Base-by-base conservation (phyloP, 2,888 invertebrate genomes). In the Leucophenga montana region DNA sequence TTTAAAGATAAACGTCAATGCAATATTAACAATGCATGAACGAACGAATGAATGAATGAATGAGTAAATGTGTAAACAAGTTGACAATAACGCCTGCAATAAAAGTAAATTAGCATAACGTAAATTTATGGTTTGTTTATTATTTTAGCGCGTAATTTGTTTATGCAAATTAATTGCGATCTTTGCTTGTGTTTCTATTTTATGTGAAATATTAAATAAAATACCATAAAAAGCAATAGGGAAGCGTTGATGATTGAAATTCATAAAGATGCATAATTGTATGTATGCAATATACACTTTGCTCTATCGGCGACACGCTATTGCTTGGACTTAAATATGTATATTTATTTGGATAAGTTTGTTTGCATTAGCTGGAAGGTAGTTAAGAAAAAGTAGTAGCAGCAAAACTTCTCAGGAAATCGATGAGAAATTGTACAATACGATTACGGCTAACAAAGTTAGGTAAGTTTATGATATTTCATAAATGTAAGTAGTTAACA, bases 81-180 rank as follows among this genome's bases (percentile, higher is more conserved):
- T 71, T 83, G 74, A 74, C 76, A 82, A 73, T 68, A 70, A 72
- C 67, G 71, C 57, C 62, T 70, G 75, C 73, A 73, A 75, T 73
- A 73, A 74, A 74, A 71, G 62, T 62, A 66, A 74, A 85, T 75
- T 73, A 75, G 77, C 76, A 80, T 78, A 75, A 71, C 62, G 53
- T 46, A 75, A 78, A 75, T 75, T 76, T 75, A 77, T 78, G 74
- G 74, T 74, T 67, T 74, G 75, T 73, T 73, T 75, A 59, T 62
- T 67, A 53, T 39, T 71, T 48, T 70, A 56, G 65, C 67, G 64
- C 44, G 67, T 54, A 70, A 75, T 77, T 77, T 76, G 75, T 73
- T 73, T 75, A 76, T 80, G 79, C 75, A 73, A 77, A 81, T 79
- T 48, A 31, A 39, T 18, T 33, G 50, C 33, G 14, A 14, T 59